These are phyloP conservation scores for Micromesistius poutassou DNA, from an alignment of 2,797 vertebrate genomes.

Conservation along the genomic window DNA sequence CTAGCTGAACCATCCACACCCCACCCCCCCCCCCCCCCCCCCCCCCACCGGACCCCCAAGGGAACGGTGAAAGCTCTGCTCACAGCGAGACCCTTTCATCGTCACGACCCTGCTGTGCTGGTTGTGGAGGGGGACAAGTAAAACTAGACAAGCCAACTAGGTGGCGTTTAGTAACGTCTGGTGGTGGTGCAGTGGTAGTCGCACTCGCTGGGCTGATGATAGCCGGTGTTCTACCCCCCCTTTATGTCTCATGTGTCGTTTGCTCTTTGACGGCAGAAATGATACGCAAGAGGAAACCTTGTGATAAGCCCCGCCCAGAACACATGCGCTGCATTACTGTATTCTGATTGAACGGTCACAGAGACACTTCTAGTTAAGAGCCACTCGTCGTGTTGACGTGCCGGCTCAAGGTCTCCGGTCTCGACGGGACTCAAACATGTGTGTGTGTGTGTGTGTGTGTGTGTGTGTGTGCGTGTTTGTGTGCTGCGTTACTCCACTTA, in stretches of 20 bases:
- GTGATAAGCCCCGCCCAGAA: not conserved
- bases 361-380: not conserved
- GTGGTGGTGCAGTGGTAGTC: not conserved
- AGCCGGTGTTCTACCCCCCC: not conserved
- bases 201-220: not conserved
- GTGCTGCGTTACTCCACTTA: slow-evolving; percentile 63
- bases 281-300: not conserved
- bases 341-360: not conserved
- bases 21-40: too few species aligned
- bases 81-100: too few species aligned
- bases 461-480: slow-evolving; percentile 30
- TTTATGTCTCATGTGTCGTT: not conserved
- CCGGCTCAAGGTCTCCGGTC: not conserved
- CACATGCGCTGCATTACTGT: not conserved
- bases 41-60: too few species aligned
- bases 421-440: not conserved
- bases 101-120: too few species aligned
- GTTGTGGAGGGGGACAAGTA: too few species aligned
- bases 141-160: too few species aligned
- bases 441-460: not conserved
- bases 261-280: not conserved
- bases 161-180: too few species aligned
- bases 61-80: too few species aligned
- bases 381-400: not conserved
- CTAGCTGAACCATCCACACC: not conserved